Percentiles rank a stretch among this genome's conserved stretches.
Evolutionary conservation across 2,888 invertebrate genomes (phyloP).

Genomic region (Labia minor): DNA sequence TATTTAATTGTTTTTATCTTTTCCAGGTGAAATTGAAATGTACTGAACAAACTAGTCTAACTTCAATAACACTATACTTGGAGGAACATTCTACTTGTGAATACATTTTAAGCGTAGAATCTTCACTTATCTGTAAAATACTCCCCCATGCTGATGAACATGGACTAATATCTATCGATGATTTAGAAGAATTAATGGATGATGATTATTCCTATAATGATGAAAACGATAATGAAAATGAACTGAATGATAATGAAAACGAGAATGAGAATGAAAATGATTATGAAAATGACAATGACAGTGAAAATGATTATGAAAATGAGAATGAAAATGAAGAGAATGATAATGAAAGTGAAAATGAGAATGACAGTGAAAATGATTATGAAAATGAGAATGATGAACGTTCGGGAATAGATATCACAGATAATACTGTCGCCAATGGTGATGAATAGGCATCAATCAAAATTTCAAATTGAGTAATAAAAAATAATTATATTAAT

Average conservation of each 20-base stretch:
- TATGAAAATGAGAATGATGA: too few species aligned
- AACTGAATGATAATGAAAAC: slow-evolving; percentile 28
- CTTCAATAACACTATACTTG: slow-evolving; percentile 76
- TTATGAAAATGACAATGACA: slow-evolving; percentile 30
- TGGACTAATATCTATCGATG: slow-evolving; percentile 47
- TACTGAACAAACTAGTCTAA: slow-evolving; percentile 57
- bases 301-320: slow-evolving; percentile 34
- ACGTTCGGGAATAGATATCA: too few species aligned
- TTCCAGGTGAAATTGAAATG: slow-evolving; percentile 62
- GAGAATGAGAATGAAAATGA: slow-evolving; percentile 26
- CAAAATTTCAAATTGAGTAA: too few species aligned
- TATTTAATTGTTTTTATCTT: slow-evolving; percentile 23
- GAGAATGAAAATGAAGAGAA: too few species aligned
- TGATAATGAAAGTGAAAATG: too few species aligned
- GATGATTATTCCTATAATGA: slow-evolving; percentile 21
- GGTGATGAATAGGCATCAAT: slow-evolving; percentile 17
- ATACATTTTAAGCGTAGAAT: slow-evolving; percentile 90
- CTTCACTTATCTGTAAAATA: slow-evolving; percentile 78
- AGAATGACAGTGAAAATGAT: too few species aligned
- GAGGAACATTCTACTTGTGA: slow-evolving; percentile 87
- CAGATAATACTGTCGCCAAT: slow-evolving; percentile 15
- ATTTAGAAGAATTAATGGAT: slow-evolving; percentile 15
- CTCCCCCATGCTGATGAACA: slow-evolving; percentile 68
- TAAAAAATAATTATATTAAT: too few species aligned
- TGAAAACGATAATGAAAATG: slow-evolving; percentile 28